Evolutionary conservation across 2,888 invertebrate genomes (phyloP), one percentile per base, ranked within the genome.

Genomic region (Andrena fulva): DNA sequence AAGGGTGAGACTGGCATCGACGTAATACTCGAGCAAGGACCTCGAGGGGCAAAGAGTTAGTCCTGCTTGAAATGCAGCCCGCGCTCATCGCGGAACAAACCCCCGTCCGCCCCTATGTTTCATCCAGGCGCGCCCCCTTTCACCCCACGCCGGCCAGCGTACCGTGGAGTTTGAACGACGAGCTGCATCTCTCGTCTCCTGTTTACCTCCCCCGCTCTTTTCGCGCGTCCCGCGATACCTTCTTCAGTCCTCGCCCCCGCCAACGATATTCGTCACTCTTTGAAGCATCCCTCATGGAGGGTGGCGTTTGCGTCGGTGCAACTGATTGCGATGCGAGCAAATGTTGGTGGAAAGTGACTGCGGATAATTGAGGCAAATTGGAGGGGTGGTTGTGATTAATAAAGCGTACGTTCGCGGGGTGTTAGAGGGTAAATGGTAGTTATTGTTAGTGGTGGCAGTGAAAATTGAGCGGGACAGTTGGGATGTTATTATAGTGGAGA

Each of bases 1-100:
- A 71, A 80, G 63, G 75, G 78, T 64, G 76, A 77, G 69, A 77
- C 80, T 66, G 66, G 73, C 83, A 70, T 89, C 82, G 89, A 84
- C 86, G 88, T 86, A 87, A 87, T 89, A 88, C 86, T 70, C 73
- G 74, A 84, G 84, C 85, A 84, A 87, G 89, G 81, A 85, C 85
- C 67, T 84, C 85, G 79, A 62, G 78, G 68, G 69, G 74, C 72
- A 76, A 82, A 76, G 87, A 88, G 88, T 87, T 87, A 81, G 87
- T 82, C 85, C 87, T 90, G 87, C 52, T 90, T 90, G 90, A 90
- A 88, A 90, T 90, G 90, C 90, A 90, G 88, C 82, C 82, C 84
- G 86, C 86, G 80, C 81, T 64, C 79, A 77, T 85, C 79, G 78
- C 84, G 77, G 87, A 90, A 89, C 89, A 90, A 89, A 89, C 86